Base-by-base conservation (phyloP, 2,888 invertebrate genomes). In the Nesidiocoris tenuis region DNA sequence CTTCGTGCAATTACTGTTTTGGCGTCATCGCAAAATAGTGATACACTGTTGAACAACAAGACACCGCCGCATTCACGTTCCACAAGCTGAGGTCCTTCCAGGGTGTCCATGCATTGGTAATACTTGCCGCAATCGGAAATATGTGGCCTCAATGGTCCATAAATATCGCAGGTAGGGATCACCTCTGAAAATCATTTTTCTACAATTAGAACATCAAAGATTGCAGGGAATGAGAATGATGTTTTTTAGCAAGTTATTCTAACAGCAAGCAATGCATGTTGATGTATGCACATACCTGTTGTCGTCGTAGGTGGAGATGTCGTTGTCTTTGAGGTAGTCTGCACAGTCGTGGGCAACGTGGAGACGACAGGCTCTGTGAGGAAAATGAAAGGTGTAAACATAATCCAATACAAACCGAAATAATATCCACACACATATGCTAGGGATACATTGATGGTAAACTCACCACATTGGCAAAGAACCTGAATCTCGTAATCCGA, bases 401-500 rank as follows among this genome's bases (percentile, higher is more conserved):
- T n/a, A n/a, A n/a, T n/a, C n/a, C n/a, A n/a, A n/a, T n/a, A n/a
- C n/a, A n/a, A n/a, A n/a, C n/a, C n/a, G n/a, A n/a, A n/a, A n/a
- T n/a, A n/a, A n/a, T n/a, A n/a, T n/a, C n/a, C n/a, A n/a, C n/a
- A n/a, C n/a, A n/a, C 39, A 39, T 7, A 39, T 39, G 39, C 39
- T 39, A 39, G 12, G 39, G 39, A 39, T 39, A n/a, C n/a, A n/a
- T n/a, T n/a, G n/a, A n/a, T n/a, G n/a, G n/a, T n/a, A n/a, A n/a
- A 25, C 67, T 71, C 75, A 80, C 82, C 84, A 82, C 91, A 92
- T 74, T 86, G 83, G 82, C 95, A 95, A 57, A 88, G 86, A 0
- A 94, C 90, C 25, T 91, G 87, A 66, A 95, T 89, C 84, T 95
- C 94, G 82, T 94, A 95, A 85, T 95, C 94, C 0, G 89, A 87